Base-by-base conservation (phyloP, 2,113 vertebrate genomes). In the Mastomys natalensis region DNA sequence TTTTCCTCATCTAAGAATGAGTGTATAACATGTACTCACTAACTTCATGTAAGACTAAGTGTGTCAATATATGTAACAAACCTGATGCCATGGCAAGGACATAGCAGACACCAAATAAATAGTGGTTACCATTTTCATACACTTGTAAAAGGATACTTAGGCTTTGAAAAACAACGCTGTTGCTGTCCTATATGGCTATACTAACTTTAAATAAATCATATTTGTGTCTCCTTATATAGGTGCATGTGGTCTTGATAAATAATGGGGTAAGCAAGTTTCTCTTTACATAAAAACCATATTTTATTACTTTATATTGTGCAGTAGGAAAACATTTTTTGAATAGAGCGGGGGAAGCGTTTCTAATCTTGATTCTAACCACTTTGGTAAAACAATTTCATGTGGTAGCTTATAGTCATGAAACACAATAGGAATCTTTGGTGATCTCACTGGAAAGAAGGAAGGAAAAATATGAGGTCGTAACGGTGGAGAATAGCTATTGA, bases 141-240 rank as follows among this genome's bases (percentile, higher is more conserved):
- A 89, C 24, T 12, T 55, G 12, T 37, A 19, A 85, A 53, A 94
- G 4, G 34, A 93, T 37, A 80, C 53, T 64, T 8, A 15, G 62
- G 15, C 62, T 19, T 93, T 70, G 7, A 85, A 70, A 72, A 91
- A 26, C 7, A 15, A 37, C 19, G 6, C 0, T 58, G 55, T 81
- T 16, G 6, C 0, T 58, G 55, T 81, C 12, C 53, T 73, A 7
- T 26, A 43, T 34, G 9, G 72, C 40, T 90, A 3, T 58, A 16
- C 29, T 93, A 5, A 72, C 82, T 66, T 88, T 86, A 89, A 93
- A 90, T 10, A 76, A 72, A 40, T 21, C 21, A 45, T 80, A n/a
- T 2, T 87, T 53, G 0, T 58, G 37, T 77, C 8, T 53, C 17
- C 94, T 91, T 93, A 26, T 37, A 53, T 1, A 85, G 4, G 48